Evolutionary conservation across 2,113 vertebrate genomes (phyloP), one percentile per base, ranked within the genome.

Genomic region (Miniopterus natalensis): DNA sequence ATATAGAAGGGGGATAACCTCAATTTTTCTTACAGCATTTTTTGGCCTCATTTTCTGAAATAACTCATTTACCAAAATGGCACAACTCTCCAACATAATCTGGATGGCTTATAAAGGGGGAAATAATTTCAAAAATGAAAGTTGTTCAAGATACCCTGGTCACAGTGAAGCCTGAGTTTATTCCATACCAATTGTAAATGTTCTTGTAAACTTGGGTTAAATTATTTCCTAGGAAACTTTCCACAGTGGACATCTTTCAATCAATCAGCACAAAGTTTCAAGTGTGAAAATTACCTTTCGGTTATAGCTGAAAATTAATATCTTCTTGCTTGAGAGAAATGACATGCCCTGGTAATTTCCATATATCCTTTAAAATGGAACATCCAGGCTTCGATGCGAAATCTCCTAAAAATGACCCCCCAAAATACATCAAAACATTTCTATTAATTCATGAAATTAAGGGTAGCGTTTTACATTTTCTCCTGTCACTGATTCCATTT

Each of bases 401-500:
- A 97, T 98, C 97, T 97, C 95, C 96, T 95, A 98, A 99, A 99
- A 99, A 92, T 99, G 98, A 99, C 98, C 98, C 85, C 70, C 70
- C 79, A 98, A 99, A 99, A 99, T 99, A 98, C 98, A 98, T 98
- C 95, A 98, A 98, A 99, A 99, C 99, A 99, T 99, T 99, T 99
- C 99, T 99, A 99, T 99, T 99, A 99, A 99, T 99, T 99, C 99
- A 99, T 99, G 99, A 99, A 99, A 99, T 98, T 98, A 98, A 98
- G 97, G 97, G 98, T 96, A 97, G 98, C 98, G 98, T 99, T 98
- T 99, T 99, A 98, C 98, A 98, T 98, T 99, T 99, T 99, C 99
- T 99, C 99, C 99, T 99, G 98, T 99, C 99, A 98, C 99, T 98
- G 99, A 98, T 99, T 99, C 99, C 99, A 99, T 99, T 99, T 99